A percentile compares a stretch with the other conserved stretches of the same genome.
Conservation (phyloP, 2,113 vertebrate genomes). For the Cariama cristata region DNA sequence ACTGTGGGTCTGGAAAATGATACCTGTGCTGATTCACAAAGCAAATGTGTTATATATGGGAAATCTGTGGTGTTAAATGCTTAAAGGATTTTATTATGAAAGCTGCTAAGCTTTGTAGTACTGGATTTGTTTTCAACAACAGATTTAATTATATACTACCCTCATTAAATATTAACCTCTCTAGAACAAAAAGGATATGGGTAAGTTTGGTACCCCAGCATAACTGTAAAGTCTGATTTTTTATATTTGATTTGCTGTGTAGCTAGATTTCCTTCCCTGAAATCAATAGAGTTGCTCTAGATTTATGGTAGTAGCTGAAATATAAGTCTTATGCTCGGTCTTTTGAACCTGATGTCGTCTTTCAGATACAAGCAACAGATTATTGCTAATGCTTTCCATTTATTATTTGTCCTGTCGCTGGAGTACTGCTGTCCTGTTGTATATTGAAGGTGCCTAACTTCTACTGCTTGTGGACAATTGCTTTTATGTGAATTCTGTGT, state of each 20-base stretch:
- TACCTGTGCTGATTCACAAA: background rate
- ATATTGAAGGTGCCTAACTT: background rate
- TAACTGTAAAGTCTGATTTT: background rate
- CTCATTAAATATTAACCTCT: conserved; percentile 4
- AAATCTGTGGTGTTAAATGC: background rate
- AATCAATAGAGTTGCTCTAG: background rate
- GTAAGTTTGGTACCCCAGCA: conserved; percentile 28
- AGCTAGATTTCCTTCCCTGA: background rate
- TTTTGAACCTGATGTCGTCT: background rate
- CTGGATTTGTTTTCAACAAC: background rate
- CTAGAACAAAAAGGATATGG: background rate
- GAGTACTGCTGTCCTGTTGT: conserved; percentile 24
- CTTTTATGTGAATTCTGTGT: conserved; percentile 43
- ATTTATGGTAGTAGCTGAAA: background rate
- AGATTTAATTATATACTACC: background rate
- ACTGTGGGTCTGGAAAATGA: background rate
- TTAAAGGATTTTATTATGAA: background rate
- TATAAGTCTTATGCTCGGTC: background rate
- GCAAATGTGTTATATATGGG: background rate
- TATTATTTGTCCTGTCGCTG: conserved; percentile 32
- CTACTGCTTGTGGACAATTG: conserved; percentile 25
- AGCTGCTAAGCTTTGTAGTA: background rate
- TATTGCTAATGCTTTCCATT: background rate
- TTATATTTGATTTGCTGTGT: background rate
- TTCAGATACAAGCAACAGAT: conserved; percentile 8